Conservation (phyloP, 2,797 vertebrate species). For the Chromobotia macracanthus region DNA sequence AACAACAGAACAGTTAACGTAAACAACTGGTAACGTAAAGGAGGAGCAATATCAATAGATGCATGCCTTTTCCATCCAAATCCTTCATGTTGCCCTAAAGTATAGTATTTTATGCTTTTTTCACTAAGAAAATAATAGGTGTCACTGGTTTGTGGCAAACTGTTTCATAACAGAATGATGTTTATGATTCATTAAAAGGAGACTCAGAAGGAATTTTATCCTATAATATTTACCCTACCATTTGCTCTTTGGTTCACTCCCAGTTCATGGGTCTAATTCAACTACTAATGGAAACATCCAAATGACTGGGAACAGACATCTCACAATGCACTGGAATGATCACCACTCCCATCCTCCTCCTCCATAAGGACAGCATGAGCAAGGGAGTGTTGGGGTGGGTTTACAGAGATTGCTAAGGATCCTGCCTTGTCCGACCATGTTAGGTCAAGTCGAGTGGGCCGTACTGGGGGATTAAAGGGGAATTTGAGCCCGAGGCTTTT, state of each 20-base stretch:
- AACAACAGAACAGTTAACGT: no score
- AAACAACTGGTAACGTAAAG: no score
- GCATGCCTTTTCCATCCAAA: no score
- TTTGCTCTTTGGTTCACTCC: not conserved
- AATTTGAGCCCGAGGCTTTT: constrained; percentile 54
- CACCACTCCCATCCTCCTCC: constrained; percentile 52
- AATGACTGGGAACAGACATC: constrained; percentile 14
- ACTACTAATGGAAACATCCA: constrained; percentile 19
- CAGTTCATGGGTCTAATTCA: constrained; percentile 33
- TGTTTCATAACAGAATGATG: not conserved
- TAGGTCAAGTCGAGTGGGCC: constrained; percentile 45
- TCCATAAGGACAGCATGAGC: constrained; percentile 32
- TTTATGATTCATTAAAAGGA: not conserved
- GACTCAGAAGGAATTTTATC: not conserved
- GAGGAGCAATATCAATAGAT: no score
- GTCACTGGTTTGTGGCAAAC: no score
- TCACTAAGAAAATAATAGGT: no score
- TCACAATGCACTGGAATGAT: constrained; percentile 43
- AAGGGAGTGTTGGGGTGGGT: constrained; percentile 26
- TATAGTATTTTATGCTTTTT: no score
- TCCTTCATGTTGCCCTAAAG: no score
- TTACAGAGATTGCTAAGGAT: constrained; percentile 30
- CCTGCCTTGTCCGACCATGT: constrained; percentile 49
- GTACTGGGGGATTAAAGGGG: constrained; percentile 52
- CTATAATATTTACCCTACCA: not conserved